Percentiles rank a stretch among this genome's conserved stretches.
phyloP scores from a whole-genome alignment of 2,888 invertebrate species.

The Drosophila melanosoma region DNA sequence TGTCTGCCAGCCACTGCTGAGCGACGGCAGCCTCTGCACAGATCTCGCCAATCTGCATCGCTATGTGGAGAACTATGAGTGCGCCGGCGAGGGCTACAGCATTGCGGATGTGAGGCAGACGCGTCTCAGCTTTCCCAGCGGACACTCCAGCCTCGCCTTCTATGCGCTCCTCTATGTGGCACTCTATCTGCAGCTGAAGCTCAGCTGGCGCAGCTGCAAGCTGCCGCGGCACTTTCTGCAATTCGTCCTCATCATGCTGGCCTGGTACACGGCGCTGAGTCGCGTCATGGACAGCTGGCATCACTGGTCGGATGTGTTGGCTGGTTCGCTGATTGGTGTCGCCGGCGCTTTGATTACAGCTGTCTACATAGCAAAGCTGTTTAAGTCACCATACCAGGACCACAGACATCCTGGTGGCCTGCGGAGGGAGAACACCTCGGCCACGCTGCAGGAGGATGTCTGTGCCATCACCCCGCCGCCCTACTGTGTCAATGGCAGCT shows the following conservation, averaged over 20 bases:
- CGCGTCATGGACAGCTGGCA: constrained; percentile 82
- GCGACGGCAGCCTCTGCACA: constrained; percentile 86
- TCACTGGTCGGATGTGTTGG: constrained; percentile 82
- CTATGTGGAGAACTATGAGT: constrained; percentile 91
- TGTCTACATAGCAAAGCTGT: constrained; percentile 64
- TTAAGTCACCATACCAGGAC: constrained; percentile 30
- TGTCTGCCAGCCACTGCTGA: constrained; percentile 92
- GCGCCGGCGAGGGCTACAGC: constrained; percentile 86
- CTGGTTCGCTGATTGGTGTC: constrained; percentile 71
- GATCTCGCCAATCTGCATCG: constrained; percentile 87
- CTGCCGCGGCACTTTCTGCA: constrained; percentile 93
- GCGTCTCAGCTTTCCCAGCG: constrained; percentile 95
- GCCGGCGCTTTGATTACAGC: constrained; percentile 73
- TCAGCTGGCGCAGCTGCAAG: constrained; percentile 92
- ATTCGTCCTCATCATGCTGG: constrained; percentile 76
- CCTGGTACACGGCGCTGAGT: constrained; percentile 81
- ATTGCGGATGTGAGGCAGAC: constrained; percentile 89
- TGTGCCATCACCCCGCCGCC: constrained; percentile 76
- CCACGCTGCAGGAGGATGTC: constrained; percentile 76
- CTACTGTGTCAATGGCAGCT: constrained; percentile 62
- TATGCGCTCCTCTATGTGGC: constrained; percentile 93
- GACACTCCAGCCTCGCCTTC: constrained; percentile 94
- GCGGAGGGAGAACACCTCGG: constrained; percentile 72
- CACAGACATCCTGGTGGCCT: constrained; percentile 26
- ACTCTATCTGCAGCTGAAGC: constrained; percentile 93